phyloP scores from a whole-genome alignment of 1,140 invertebrate species.

The Papilio polyxenes region DNA sequence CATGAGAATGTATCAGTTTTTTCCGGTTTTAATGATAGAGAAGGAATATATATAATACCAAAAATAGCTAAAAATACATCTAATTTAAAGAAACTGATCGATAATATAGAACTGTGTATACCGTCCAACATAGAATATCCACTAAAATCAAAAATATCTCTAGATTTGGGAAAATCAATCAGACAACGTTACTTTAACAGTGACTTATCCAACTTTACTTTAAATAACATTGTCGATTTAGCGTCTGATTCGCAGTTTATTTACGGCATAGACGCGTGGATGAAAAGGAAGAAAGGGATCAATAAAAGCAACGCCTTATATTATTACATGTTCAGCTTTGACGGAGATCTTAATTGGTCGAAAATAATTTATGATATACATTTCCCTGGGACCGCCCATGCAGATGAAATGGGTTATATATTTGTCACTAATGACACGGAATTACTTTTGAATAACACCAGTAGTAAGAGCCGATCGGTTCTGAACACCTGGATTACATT shows the following conservation, averaged over 20 bases:
- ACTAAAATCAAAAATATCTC: slow-evolving; percentile 39
- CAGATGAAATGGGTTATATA: slow-evolving; percentile 51
- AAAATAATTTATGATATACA: slow-evolving; percentile 42
- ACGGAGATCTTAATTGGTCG: slow-evolving; percentile 48
- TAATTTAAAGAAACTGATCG: slow-evolving; percentile 40
- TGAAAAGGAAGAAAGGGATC: slow-evolving; percentile 40
- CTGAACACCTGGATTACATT: slow-evolving; percentile 12
- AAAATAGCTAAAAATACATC: slow-evolving; percentile 32
- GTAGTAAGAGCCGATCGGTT: slow-evolving; percentile 15
- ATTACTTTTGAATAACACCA: slow-evolving; percentile 18
- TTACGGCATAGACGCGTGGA: slow-evolving; percentile 42
- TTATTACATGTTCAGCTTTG: slow-evolving; percentile 50
- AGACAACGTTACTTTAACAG: slow-evolving; percentile 46
- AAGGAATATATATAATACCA: slow-evolving; percentile 48
- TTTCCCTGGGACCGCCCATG: slow-evolving; percentile 44
- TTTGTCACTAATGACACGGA: slow-evolving; percentile 45
- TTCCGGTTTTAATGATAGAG: slow-evolving; percentile 45
- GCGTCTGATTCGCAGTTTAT: slow-evolving; percentile 48
- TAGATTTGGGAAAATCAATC: slow-evolving; percentile 44
- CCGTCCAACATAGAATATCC: slow-evolving; percentile 52
- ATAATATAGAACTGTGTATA: slow-evolving; percentile 45
- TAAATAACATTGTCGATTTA: slow-evolving; percentile 43
- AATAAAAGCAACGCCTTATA: slow-evolving; percentile 41
- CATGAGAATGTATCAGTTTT: slow-evolving; percentile 48
- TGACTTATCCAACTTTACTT: slow-evolving; percentile 39